Percentiles rank a stretch among this genome's conserved stretches.
Conservation (phyloP, 2,888 invertebrate species). For the Oligia fasciuncula region DNA sequence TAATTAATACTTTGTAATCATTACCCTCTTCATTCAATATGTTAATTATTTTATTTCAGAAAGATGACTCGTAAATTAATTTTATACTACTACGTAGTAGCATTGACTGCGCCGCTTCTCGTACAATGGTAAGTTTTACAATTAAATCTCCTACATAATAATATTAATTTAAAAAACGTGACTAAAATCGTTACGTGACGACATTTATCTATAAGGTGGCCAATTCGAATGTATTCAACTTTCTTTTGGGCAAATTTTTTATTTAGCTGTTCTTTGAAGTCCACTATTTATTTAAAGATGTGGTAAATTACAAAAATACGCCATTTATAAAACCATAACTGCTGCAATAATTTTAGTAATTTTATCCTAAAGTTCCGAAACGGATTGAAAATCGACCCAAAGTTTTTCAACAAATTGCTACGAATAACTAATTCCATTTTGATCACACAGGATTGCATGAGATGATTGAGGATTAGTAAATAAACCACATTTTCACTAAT, state of each 20-base stretch:
- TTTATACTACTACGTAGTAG: slow-evolving; percentile 72
- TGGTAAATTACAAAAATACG: background rate
- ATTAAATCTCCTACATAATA: background rate
- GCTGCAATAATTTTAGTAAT: background rate
- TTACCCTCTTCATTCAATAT: slow-evolving; percentile 12
- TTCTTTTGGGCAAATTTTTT: background rate
- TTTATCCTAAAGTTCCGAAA: too few species aligned
- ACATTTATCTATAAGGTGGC: background rate
- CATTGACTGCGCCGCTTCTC: slow-evolving; percentile 74
- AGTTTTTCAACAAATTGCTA: too few species aligned
- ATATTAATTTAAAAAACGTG: slow-evolving; percentile 2
- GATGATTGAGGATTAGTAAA: too few species aligned
- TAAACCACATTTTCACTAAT: too few species aligned
- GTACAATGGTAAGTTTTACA: slow-evolving; percentile 80
- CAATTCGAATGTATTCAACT: background rate
- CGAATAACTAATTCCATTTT: too few species aligned
- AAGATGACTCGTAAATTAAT: slow-evolving; percentile 76
- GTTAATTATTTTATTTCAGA: slow-evolving; percentile 77
- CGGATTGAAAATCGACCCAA: too few species aligned
- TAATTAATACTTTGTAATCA: slow-evolving; percentile 7
- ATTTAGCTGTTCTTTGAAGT: background rate
- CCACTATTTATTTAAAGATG: background rate
- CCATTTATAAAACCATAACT: background rate
- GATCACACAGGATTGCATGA: too few species aligned
- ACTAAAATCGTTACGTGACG: background rate